Percentiles rank a stretch among this genome's conserved stretches.
Evolutionary conservation across 2,888 invertebrate genomes (phyloP).

Genomic region (Onchidella celtica): DNA sequence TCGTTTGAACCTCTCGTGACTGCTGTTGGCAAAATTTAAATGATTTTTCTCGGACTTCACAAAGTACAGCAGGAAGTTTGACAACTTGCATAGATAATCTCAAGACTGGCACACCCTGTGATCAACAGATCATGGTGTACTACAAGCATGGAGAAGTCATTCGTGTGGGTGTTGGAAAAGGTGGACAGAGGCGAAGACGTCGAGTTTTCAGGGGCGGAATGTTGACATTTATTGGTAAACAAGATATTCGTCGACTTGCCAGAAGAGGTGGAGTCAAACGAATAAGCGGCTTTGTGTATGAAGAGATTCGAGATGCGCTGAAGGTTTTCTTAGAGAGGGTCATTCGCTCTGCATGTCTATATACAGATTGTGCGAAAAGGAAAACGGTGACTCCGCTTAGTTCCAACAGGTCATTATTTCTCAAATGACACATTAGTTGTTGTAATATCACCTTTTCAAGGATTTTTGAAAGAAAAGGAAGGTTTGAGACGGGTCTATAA

Average conservation of each 20-base stretch:
- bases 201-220: neutral
- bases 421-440: no score
- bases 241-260: constrained; percentile 88
- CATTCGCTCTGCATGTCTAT: constrained; percentile 88
- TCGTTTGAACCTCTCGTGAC: no score
- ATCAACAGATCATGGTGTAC: no score
- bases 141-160: neutral
- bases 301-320: constrained; percentile 89
- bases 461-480: no score
- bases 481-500: no score
- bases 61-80: no score
- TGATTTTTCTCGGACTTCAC: no score
- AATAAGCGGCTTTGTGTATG: constrained; percentile 89
- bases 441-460: no score
- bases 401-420: no score
- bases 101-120: no score
- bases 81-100: no score
- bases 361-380: constrained; percentile 92
- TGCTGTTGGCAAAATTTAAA: no score
- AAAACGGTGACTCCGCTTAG: constrained; percentile 93
- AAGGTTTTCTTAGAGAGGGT: constrained; percentile 92
- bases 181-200: neutral
- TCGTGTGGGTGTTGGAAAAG: neutral
- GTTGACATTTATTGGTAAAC: constrained; percentile 83
- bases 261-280: constrained; percentile 85